Percentiles rank a stretch among this genome's conserved stretches.
phyloP scores from a whole-genome alignment of 2,888 invertebrate species.

The Philhelius pedissequus region DNA sequence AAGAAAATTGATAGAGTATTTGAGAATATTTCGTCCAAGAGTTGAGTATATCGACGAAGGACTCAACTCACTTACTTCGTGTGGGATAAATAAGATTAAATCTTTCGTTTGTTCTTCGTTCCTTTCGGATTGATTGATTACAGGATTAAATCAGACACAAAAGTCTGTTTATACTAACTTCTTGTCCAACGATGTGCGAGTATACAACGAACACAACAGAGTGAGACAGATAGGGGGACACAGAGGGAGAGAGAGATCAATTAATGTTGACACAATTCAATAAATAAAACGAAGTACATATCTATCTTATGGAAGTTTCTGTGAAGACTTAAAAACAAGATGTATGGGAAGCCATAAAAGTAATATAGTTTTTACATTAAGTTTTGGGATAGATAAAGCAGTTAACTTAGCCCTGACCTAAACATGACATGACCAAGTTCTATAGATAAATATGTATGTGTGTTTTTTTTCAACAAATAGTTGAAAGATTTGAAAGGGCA shows the following conservation, averaged over 20 bases:
- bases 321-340: conserved; percentile 5
- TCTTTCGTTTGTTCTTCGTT: conserved; percentile 51
- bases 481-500: neutral
- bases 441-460: conserved; percentile 1
- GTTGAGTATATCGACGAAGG: conserved; percentile 1
- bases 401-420: conserved; percentile 11
- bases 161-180: conserved; percentile 54
- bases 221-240: neutral
- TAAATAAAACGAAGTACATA: conserved; percentile 54
- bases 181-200: neutral
- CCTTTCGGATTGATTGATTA: conserved; percentile 59
- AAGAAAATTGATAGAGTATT: conserved; percentile 57
- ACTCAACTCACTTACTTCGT: conserved; percentile 6
- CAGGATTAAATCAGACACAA: conserved; percentile 55
- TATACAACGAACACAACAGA: neutral
- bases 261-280: conserved; percentile 65
- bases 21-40: conserved; percentile 28
- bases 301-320: neutral
- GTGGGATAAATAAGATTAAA: conserved; percentile 57
- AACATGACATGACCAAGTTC: neutral
- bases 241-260: conserved; percentile 45
- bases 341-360: conserved; percentile 6
- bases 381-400: neutral
- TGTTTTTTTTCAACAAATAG: neutral
- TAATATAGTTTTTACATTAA: conserved; percentile 38